Evolutionary conservation across 2,797 vertebrate species (phyloP).

Genomic region (Gymnothorax javanicus): DNA sequence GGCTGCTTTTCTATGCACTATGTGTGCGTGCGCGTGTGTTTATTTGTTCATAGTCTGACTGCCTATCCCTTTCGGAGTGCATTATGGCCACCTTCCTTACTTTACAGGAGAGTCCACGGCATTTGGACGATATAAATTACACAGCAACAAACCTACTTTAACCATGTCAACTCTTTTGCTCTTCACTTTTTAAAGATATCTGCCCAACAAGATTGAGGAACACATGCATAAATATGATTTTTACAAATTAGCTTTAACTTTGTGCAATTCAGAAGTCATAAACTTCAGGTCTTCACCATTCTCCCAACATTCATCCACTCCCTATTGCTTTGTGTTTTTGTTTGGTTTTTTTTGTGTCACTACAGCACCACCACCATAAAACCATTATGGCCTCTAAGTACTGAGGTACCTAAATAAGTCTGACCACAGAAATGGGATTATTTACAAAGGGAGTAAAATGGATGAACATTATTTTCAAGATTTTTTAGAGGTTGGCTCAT

Average conservation of each 20-base stretch:
- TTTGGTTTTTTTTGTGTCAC: not conserved
- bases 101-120: too few species aligned
- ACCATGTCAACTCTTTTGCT: too few species aligned
- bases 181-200: too few species aligned
- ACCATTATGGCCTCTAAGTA: not conserved
- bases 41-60: not conserved
- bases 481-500: not conserved
- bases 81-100: too few species aligned
- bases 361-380: not conserved
- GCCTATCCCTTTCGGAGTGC: not conserved
- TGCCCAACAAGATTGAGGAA: too few species aligned
- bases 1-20: not conserved
- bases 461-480: not conserved
- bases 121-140: too few species aligned
- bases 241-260: not conserved
- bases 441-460: not conserved
- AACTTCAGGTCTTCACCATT: not conserved
- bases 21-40: not conserved
- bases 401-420: not conserved
- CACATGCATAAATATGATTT: too few species aligned
- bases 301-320: not conserved
- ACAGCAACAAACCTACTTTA: too few species aligned
- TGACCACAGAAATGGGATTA: not conserved
- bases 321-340: not conserved
- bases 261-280: not conserved